A percentile compares a stretch with the other conserved stretches of the same genome.
Conservation (phyloP, 2,113 vertebrate species). For the Abramis brama region DNA sequence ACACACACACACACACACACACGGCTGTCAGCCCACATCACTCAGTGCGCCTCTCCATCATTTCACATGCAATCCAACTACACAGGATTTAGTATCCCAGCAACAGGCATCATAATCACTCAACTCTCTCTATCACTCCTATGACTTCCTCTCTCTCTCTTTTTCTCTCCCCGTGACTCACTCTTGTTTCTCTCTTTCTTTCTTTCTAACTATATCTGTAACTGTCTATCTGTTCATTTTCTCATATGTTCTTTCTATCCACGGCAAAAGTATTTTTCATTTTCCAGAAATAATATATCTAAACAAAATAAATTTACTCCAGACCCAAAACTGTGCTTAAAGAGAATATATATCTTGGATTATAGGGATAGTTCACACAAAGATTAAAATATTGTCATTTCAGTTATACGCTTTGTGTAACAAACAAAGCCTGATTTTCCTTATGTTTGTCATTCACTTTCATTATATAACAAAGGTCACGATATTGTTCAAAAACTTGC, state of each 20-base stretch:
- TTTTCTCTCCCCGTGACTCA: not conserved
- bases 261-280: not conserved
- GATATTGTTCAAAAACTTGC: not conserved
- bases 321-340: not conserved
- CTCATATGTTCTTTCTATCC: not conserved
- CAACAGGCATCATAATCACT: constrained; percentile 48
- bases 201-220: not conserved
- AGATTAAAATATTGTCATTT: not conserved
- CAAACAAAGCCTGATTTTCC: not conserved
- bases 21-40: constrained; percentile 38
- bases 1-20: constrained; percentile 24
- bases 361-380: not conserved
- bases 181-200: not conserved
- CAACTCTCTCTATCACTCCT: constrained; percentile 11
- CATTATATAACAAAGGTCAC: not conserved
- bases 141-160: not conserved
- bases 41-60: constrained; percentile 20
- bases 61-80: constrained; percentile 34
- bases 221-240: not conserved
- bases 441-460: not conserved
- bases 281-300: not conserved
- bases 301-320: not conserved
- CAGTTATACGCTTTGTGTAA: not conserved
- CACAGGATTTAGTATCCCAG: constrained; percentile 47
- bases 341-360: not conserved